Conservation (phyloP, 2,797 vertebrate genomes). For the Leptoclinus maculatus region DNA sequence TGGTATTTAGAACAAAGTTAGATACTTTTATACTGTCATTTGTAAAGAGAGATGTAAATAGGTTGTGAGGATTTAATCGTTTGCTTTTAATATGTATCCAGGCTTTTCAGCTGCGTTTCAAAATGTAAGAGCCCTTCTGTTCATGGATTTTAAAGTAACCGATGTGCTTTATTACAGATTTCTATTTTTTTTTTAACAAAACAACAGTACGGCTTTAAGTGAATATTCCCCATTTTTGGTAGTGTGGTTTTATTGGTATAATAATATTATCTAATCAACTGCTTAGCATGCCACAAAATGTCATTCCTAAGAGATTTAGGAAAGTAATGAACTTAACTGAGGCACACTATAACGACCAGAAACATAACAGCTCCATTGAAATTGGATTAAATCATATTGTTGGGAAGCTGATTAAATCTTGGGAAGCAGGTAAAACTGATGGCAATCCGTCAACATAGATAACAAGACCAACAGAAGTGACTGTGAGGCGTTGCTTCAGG, state of each 20-base stretch:
- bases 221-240: background rate
- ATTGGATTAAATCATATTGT: constrained; percentile 39
- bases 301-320: constrained; percentile 38
- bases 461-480: constrained; percentile 7
- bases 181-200: background rate
- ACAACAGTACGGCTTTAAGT: background rate
- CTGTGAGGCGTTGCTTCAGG: background rate
- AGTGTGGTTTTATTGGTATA: background rate
- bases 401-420: constrained; percentile 44
- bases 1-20: no score
- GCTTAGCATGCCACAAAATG: constrained; percentile 36
- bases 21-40: no score
- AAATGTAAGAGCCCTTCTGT: background rate
- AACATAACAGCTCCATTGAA: constrained; percentile 53
- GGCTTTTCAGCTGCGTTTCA: background rate
- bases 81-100: no score
- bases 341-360: constrained; percentile 32
- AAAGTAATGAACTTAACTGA: constrained; percentile 39
- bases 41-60: no score
- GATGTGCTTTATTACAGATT: background rate
- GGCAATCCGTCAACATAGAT: constrained; percentile 23
- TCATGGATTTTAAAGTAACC: background rate
- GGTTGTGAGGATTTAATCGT: no score
- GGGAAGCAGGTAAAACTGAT: constrained; percentile 29
- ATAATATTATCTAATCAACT: constrained; percentile 37